Conservation (phyloP, 1,140 invertebrate species). For the Zaprionus camerounensis region DNA sequence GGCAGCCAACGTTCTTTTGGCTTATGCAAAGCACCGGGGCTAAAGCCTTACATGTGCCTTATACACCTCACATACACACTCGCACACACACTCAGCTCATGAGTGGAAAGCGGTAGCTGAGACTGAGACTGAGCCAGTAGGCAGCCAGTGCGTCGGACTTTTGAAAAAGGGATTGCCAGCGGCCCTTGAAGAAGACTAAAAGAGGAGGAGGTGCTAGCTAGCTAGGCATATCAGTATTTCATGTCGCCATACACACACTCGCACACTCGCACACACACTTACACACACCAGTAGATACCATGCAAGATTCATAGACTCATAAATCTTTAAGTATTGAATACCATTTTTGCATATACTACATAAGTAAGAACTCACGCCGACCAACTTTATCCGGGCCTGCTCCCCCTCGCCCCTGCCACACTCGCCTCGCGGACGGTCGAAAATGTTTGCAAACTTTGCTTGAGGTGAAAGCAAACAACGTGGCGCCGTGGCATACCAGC, state of each 20-base stretch:
- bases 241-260: constrained; percentile 52
- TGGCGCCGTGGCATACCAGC: constrained; percentile 66
- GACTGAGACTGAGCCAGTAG: constrained; percentile 16
- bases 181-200: background rate
- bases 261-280: constrained; percentile 24
- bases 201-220: background rate
- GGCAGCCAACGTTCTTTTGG: constrained; percentile 47
- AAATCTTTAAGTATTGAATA: constrained; percentile 82
- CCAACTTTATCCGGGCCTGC: constrained; percentile 69
- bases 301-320: constrained; percentile 81
- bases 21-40: constrained; percentile 54
- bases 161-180: constrained; percentile 18
- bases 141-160: constrained; percentile 43
- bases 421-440: background rate
- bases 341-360: constrained; percentile 76
- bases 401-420: constrained; percentile 8
- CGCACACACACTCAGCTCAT: background rate
- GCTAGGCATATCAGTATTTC: constrained; percentile 64
- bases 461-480: constrained; percentile 80
- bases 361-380: constrained; percentile 73
- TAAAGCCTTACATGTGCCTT: constrained; percentile 60
- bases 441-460: constrained; percentile 73
- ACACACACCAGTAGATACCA: constrained; percentile 46
- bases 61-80: background rate
- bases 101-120: background rate